Evolutionary conservation across 23 tunicate species (phyloP).

Genomic region (Halocynthia roretzi): DNA sequence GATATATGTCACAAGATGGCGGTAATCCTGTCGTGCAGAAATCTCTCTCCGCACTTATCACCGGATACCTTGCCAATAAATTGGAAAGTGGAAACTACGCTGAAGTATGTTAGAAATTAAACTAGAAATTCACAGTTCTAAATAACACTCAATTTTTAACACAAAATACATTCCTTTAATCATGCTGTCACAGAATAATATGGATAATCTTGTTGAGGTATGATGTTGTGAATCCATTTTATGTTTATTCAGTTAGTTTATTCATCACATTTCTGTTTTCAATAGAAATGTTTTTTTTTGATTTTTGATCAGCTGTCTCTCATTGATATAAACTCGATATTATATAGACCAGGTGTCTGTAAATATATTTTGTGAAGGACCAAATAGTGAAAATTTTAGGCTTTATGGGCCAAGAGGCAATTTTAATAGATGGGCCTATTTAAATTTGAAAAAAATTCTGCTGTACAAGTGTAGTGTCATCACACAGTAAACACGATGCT

Average conservation of each 20-base stretch:
- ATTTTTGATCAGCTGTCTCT: no score
- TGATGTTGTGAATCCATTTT: not conserved
- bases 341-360: no score
- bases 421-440: no score
- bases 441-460: no score
- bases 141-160: not conserved
- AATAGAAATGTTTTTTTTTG: no score
- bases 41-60: slow-evolving; percentile 71
- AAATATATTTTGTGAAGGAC: no score
- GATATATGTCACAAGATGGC: slow-evolving; percentile 53
- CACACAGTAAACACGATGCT: no score
- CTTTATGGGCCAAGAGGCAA: no score
- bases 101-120: slow-evolving; percentile 40
- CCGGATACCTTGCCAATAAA: slow-evolving; percentile 77
- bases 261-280: not conserved
- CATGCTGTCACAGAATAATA: not conserved
- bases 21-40: slow-evolving; percentile 64
- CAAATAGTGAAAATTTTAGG: no score
- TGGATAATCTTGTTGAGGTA: not conserved
- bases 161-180: not conserved
- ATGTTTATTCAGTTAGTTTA: not conserved
- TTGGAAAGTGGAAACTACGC: slow-evolving; percentile 61
- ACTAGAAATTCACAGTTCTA: not conserved
- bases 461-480: no score
- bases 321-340: no score